Conservation (phyloP, 2,888 invertebrate genomes). For the Aricia artaxerxes region DNA sequence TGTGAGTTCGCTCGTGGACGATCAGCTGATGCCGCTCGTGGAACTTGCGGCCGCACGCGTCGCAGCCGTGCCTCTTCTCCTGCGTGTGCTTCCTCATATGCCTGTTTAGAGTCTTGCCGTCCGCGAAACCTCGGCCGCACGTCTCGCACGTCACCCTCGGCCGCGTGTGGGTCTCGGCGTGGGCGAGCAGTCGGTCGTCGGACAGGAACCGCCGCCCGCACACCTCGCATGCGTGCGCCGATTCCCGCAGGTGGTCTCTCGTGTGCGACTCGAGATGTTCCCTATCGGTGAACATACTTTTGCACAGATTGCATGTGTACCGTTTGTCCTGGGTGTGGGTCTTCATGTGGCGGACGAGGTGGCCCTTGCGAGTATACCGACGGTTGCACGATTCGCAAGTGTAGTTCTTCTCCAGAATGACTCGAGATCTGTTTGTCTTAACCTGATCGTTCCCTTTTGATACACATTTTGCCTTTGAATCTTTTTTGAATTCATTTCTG, state of each 20-base stretch:
- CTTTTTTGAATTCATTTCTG: neutral
- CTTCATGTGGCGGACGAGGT: neutral
- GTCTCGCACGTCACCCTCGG: neutral
- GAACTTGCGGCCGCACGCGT: neutral
- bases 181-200: neutral
- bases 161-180: neutral
- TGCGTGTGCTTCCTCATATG: slow-evolving; percentile 21
- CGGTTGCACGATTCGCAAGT: slow-evolving; percentile 1
- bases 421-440: neutral
- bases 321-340: neutral
- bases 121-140: slow-evolving; percentile 5
- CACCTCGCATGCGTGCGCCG: neutral
- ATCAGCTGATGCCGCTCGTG: neutral
- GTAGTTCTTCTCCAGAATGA: neutral
- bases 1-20: neutral
- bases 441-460: neutral
- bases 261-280: neutral
- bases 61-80: neutral
- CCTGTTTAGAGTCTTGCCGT: slow-evolving; percentile 3
- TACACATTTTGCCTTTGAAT: neutral
- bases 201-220: neutral
- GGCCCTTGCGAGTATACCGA: neutral
- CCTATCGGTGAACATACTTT: neutral
- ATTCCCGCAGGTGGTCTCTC: neutral
- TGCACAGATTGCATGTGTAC: too few relatives aligned